Evolutionary conservation across 37 sponge, comb jelly and placozoan genomes (phyloP), one percentile per base, ranked within the genome.

Genomic region (Eunapius fragilis): DNA sequence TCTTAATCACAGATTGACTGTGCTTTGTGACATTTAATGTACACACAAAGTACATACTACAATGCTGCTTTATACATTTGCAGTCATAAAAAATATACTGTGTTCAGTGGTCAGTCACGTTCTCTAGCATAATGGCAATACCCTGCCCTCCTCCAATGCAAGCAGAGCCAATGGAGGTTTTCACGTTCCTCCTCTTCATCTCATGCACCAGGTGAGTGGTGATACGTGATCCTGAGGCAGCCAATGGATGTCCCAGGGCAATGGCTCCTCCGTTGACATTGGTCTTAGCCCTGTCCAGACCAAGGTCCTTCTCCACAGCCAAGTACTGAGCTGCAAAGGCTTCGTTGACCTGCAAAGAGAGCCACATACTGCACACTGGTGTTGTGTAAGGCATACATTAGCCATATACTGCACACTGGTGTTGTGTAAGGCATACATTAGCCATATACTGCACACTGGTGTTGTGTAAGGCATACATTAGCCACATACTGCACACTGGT

Each of bases 121-220:
- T 93, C 87, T 98, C 97, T 70, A 98, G 76, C 49, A 98, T 71
- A 26, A 98, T 71, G 27, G 99, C 99, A 31, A 96, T 98, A 12
- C 99, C 99, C 70, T 98, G 99, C 0, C 99, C 99, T 9, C 99
- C 99, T 12, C 99, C 99, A 58, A 98, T 98, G 78, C 99, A 98
- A 17, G 99, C 99, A n/a, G 91, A 89, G 0, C 99, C 99, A 70
- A 98, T 93, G 27, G 97, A 90, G 49, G 88, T 91, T 73, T 79
- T 86, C 13, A 37, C 77, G 3, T 80, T 70, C 14, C 45, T 89
- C 75, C 98, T 69, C n/a, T 80, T 80, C 88, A 98, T 73, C 89
- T 96, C 91, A 73, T 98, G 96, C 2, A 91, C 89, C 36, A 98
- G 90, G 76, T 98, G 96, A 47, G 89, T 92, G 4, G 93, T 92